These are phyloP conservation scores for Acanthococcus lagerstroemiae DNA, from an alignment of 2,888 invertebrate genomes.

Conservation along the genomic window DNA sequence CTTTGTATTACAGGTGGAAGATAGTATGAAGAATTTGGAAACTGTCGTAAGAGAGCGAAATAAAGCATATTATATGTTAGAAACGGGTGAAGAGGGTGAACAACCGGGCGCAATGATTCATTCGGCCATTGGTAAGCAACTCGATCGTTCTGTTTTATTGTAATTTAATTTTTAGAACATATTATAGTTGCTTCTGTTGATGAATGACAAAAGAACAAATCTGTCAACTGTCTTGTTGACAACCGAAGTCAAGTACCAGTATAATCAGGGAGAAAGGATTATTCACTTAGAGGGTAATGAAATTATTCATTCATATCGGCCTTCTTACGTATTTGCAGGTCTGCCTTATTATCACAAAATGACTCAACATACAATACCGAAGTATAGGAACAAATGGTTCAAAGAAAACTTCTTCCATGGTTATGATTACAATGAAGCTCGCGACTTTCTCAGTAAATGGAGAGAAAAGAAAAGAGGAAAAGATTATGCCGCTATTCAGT, in stretches of 20 bases:
- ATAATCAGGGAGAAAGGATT: no score
- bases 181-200: no score
- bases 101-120: conserved; percentile 52
- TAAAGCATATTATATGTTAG: conserved; percentile 74
- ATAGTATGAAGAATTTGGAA: conserved; percentile 90
- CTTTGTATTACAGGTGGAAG: conserved; percentile 52
- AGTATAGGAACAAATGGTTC: conserved; percentile 57
- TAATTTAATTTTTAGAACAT: no score
- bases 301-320: no score
- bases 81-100: conserved; percentile 79
- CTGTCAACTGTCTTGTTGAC: no score
- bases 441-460: conserved; percentile 51
- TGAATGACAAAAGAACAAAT: no score
- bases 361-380: conserved; percentile 56
- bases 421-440: conserved; percentile 51
- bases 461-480: conserved; percentile 55
- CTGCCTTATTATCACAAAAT: conserved; percentile 42
- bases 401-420: conserved; percentile 49
- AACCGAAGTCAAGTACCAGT: no score
- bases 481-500: no score
- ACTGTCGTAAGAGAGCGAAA: conserved; percentile 85
- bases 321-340: conserved; percentile 41
- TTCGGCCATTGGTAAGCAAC: conserved; percentile 53
- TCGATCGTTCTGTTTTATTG: neutral
- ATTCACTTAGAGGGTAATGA: no score